phyloP scores from a whole-genome alignment of 2,888 invertebrate genomes.

The Diadegma fenestrale region DNA sequence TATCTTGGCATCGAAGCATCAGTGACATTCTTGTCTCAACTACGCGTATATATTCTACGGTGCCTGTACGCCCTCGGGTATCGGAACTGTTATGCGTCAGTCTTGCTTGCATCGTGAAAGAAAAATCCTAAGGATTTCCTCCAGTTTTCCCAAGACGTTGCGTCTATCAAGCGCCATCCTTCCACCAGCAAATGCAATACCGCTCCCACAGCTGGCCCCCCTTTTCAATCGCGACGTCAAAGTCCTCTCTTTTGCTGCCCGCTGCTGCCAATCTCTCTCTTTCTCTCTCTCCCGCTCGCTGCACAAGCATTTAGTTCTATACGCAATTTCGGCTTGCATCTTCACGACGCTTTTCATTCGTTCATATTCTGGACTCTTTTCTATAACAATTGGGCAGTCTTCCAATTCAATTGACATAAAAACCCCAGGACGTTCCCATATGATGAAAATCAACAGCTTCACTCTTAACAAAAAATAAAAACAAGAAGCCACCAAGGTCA shows the following conservation, averaged over 20 bases:
- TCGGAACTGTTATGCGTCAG: constrained; percentile 57
- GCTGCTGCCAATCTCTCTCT: background rate
- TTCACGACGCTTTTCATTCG: background rate
- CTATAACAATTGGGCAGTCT: constrained; percentile 9
- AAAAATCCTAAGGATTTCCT: constrained; percentile 57
- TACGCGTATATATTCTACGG: background rate
- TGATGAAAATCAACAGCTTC: background rate
- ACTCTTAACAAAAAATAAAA: background rate
- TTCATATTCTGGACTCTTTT: background rate
- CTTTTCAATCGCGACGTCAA: constrained; percentile 59
- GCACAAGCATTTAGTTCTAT: background rate
- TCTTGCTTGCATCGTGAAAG: constrained; percentile 53
- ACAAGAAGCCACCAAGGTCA: background rate
- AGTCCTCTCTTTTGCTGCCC: constrained; percentile 24
- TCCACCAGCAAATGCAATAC: constrained; percentile 52
- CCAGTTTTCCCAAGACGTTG: constrained; percentile 32
- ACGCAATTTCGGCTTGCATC: background rate
- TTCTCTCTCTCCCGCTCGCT: background rate
- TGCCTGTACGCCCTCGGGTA: constrained; percentile 29
- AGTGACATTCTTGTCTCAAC: constrained; percentile 42
- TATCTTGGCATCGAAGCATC: constrained; percentile 37
- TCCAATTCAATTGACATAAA: constrained; percentile 21
- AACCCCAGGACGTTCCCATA: background rate
- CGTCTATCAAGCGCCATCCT: constrained; percentile 50
- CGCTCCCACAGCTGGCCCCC: constrained; percentile 43